Percentiles rank a stretch among this genome's conserved stretches.
Conservation (phyloP, 2,888 invertebrate species). For the Chorisops tibialis region DNA sequence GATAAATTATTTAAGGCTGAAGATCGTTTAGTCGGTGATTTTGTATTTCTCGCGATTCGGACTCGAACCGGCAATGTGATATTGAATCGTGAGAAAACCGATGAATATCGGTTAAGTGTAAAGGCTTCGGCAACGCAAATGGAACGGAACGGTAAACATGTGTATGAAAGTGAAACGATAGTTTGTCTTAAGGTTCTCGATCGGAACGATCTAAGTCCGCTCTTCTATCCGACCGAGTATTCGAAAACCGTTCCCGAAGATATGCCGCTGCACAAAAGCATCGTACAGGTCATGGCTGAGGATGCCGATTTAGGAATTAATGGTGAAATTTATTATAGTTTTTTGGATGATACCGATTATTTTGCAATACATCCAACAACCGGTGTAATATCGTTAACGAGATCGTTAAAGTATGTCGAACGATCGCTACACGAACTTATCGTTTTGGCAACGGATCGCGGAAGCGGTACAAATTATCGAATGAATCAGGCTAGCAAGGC, state of each 20-base stretch:
- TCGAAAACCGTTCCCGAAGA: conserved; percentile 85
- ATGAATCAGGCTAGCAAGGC: conserved; percentile 67
- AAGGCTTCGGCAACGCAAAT: conserved; percentile 63
- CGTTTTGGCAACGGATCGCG: conserved; percentile 84
- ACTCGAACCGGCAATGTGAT: conserved; percentile 86
- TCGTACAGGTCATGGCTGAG: conserved; percentile 78
- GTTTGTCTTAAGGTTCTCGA: conserved; percentile 73
- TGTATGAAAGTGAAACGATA: conserved; percentile 67
- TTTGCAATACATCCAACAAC: conserved; percentile 93
- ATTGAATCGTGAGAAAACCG: conserved; percentile 88
- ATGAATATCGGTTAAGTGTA: conserved; percentile 75
- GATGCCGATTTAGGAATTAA: conserved; percentile 96
- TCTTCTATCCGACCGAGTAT: conserved; percentile 89
- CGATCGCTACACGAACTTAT: conserved; percentile 68
- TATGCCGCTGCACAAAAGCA: conserved; percentile 76
- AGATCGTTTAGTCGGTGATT: conserved; percentile 84
- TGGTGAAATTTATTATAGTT: conserved; percentile 95
- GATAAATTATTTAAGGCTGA: conserved; percentile 93
- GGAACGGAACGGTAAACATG: conserved; percentile 58
- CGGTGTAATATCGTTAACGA: conserved; percentile 80
- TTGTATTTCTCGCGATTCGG: conserved; percentile 86
- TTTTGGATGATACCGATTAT: conserved; percentile 73
- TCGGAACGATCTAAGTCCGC: conserved; percentile 87
- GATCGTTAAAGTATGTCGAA: conserved; percentile 70
- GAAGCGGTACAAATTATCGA: conserved; percentile 54